Evolutionary conservation across 2,113 vertebrate genomes (phyloP).

Genomic region (Spheniscus mendiculus): DNA sequence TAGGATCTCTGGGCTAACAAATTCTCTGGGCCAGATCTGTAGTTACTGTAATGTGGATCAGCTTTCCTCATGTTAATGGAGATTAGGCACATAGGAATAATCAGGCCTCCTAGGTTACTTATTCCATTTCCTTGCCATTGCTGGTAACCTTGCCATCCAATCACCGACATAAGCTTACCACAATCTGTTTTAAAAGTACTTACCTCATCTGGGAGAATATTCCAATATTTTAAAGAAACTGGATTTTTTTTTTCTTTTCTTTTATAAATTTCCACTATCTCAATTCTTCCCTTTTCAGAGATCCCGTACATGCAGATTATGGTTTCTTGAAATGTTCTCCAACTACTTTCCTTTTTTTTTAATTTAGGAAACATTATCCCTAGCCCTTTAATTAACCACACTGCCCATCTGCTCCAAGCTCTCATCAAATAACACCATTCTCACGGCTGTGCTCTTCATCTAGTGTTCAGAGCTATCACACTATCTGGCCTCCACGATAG

Average conservation of each 20-base stretch:
- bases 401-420: conserved; percentile 56
- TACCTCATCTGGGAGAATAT: not conserved
- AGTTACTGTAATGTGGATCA: not conserved
- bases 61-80: not conserved
- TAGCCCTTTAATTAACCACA: conserved; percentile 50
- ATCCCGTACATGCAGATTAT: not conserved
- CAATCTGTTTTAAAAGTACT: not conserved
- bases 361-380: conserved; percentile 49
- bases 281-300: not conserved
- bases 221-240: not conserved
- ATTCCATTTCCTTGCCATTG: not conserved
- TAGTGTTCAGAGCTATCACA: conserved; percentile 46
- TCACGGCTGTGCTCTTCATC: not conserved
- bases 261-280: not conserved
- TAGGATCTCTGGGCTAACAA: not conserved
- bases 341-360: not conserved
- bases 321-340: not conserved
- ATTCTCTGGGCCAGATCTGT: not conserved
- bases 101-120: not conserved
- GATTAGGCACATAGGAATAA: not conserved
- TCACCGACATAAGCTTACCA: not conserved
- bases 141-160: not conserved
- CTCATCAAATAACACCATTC: conserved; percentile 54
- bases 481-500: conserved; percentile 26
- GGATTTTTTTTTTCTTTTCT: not conserved